phyloP scores from a whole-genome alignment of 2,888 invertebrate genomes.

The Leucophora obtusa region DNA sequence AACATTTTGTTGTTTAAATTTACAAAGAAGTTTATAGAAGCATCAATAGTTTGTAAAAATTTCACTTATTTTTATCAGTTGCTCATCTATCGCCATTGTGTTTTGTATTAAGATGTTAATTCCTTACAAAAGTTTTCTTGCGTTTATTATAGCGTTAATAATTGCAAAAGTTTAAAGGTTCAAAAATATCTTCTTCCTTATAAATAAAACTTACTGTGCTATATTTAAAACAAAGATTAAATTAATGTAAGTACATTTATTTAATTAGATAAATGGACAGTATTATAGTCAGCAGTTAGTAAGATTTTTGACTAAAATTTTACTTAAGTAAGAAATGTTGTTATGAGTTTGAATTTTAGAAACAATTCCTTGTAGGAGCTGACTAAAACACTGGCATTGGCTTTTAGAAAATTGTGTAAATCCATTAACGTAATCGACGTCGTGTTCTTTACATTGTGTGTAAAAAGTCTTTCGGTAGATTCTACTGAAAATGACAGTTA shows the following conservation, averaged over 20 bases:
- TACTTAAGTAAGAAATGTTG: too few relatives aligned
- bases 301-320: too few relatives aligned
- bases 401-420: too few relatives aligned
- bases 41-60: slow-evolving; percentile 8
- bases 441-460: too few relatives aligned
- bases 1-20: slow-evolving; percentile 1
- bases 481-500: too few relatives aligned
- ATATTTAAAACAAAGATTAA: background rate
- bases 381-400: too few relatives aligned
- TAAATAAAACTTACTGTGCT: background rate
- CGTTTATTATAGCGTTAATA: slow-evolving; percentile 44
- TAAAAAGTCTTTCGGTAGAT: too few relatives aligned
- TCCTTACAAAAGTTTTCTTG: slow-evolving; percentile 23
- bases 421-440: too few relatives aligned
- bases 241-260: background rate
- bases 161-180: slow-evolving; percentile 44
- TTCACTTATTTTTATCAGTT: background rate
- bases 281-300: too few relatives aligned
- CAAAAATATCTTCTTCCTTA: background rate
- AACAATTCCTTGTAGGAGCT: too few relatives aligned
- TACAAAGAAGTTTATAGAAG: background rate
- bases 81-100: background rate
- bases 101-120: slow-evolving; percentile 41
- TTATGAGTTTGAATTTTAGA: too few relatives aligned
- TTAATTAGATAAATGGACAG: too few relatives aligned